A percentile compares a stretch with the other conserved stretches of the same genome.
Evolutionary conservation across 1,140 invertebrate genomes (phyloP).

Genomic region (Mylabris phalerata): DNA sequence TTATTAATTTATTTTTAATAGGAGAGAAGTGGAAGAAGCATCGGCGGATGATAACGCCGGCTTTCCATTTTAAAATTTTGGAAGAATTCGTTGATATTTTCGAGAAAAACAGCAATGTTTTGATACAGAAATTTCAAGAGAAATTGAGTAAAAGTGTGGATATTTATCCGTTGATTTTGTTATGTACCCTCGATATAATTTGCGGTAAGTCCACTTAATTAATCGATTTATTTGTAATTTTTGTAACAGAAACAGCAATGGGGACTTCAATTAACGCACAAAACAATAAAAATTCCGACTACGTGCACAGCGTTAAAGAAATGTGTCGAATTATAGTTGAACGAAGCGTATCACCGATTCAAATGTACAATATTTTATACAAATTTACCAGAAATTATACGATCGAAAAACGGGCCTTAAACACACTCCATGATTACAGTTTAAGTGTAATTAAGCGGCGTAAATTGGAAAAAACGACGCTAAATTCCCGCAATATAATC

Average conservation of each 20-base stretch:
- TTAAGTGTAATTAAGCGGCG: background rate
- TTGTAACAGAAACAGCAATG: conserved; percentile 11
- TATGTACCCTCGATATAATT: conserved; percentile 4
- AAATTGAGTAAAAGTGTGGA: background rate
- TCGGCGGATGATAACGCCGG: conserved; percentile 66
- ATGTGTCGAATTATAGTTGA: conserved; percentile 12
- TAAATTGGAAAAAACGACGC: background rate
- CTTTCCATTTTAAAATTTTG: conserved; percentile 77
- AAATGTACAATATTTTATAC: background rate
- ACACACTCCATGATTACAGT: conserved; percentile 4
- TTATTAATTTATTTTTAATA: background rate
- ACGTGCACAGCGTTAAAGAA: conserved; percentile 12
- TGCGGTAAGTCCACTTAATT: background rate
- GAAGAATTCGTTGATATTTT: conserved; percentile 68
- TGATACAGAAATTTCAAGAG: conserved; percentile 48
- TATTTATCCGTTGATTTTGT: background rate
- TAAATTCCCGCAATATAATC: background rate
- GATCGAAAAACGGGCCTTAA: conserved; percentile 5
- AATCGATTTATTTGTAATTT: background rate
- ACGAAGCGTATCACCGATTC: background rate
- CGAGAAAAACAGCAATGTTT: conserved; percentile 54
- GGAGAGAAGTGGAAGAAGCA: conserved; percentile 51
- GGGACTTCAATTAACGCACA: conserved; percentile 16
- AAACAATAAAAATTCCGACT: conserved; percentile 1
- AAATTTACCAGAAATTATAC: conserved; percentile 6